These are phyloP conservation scores for Polyommatus icarus DNA, from an alignment of 2,888 invertebrate genomes.

Conservation along the genomic window DNA sequence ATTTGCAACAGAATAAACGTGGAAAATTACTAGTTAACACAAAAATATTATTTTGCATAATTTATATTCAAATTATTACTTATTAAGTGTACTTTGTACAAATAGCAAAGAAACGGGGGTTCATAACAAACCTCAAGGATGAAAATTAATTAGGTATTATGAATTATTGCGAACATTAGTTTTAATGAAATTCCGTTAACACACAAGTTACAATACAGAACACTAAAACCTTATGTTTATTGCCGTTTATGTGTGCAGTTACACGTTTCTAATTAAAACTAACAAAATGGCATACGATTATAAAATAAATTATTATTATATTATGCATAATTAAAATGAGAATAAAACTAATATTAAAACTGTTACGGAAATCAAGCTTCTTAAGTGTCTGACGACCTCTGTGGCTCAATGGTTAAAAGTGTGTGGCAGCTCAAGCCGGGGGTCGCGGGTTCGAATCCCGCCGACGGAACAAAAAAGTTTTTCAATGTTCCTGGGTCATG, in stretches of 20 bases:
- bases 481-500: no score
- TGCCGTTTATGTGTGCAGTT: conserved; percentile 9
- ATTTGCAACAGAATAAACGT: background rate
- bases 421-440: no score
- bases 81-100: background rate
- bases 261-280: conserved; percentile 8
- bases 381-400: no score
- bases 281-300: background rate
- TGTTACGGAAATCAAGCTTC: background rate
- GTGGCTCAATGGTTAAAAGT: no score
- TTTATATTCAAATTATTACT: background rate
- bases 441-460: no score
- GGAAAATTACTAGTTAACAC: background rate
- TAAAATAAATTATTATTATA: background rate
- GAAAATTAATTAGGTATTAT: conserved; percentile 8
- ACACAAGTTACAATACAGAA: background rate
- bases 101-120: background rate
- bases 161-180: conserved; percentile 2
- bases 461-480: no score
- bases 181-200: conserved; percentile 10
- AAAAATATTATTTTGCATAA: background rate
- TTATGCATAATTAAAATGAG: background rate
- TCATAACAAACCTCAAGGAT: conserved; percentile 12
- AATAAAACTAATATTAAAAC: background rate
- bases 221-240: background rate